Percentiles rank a stretch among this genome's conserved stretches.
These are phyloP conservation scores for Pogonomyrmex californicus DNA, from an alignment of 1,140 invertebrate genomes.

Conservation along the genomic window DNA sequence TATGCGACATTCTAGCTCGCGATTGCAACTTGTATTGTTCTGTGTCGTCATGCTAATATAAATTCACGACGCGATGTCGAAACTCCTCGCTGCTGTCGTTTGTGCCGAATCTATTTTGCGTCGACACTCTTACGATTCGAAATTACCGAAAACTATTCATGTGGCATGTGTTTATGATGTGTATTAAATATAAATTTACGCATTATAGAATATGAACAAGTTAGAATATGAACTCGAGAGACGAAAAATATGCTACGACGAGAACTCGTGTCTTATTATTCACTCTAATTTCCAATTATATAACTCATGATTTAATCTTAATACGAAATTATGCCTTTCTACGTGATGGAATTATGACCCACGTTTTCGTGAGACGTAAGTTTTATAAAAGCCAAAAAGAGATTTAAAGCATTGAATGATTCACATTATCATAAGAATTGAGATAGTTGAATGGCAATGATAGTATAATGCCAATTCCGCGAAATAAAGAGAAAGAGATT, in stretches of 20 bases:
- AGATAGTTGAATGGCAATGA: background rate
- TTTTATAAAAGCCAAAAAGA: background rate
- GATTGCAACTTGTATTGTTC: conserved; percentile 54
- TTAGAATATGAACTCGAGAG: background rate
- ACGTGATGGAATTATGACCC: background rate
- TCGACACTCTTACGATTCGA: background rate
- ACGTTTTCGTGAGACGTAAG: background rate
- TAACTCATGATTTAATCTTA: conserved; percentile 14
- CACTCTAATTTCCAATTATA: background rate
- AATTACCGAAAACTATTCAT: background rate
- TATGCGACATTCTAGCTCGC: conserved; percentile 45
- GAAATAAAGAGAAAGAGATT: background rate
- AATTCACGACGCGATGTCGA: conserved; percentile 49
- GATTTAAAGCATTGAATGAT: background rate
- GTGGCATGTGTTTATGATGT: background rate
- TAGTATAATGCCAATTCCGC: no score
- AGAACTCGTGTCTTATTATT: background rate
- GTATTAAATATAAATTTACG: background rate
- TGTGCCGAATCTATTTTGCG: conserved; percentile 45
- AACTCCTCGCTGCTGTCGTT: conserved; percentile 21
- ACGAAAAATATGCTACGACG: background rate
- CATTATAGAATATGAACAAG: background rate
- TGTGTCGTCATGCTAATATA: conserved; percentile 49
- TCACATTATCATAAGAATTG: background rate
- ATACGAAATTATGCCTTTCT: background rate